Evolutionary conservation across 2,113 vertebrate species (phyloP).

Genomic region (Oostethus manadensis): DNA sequence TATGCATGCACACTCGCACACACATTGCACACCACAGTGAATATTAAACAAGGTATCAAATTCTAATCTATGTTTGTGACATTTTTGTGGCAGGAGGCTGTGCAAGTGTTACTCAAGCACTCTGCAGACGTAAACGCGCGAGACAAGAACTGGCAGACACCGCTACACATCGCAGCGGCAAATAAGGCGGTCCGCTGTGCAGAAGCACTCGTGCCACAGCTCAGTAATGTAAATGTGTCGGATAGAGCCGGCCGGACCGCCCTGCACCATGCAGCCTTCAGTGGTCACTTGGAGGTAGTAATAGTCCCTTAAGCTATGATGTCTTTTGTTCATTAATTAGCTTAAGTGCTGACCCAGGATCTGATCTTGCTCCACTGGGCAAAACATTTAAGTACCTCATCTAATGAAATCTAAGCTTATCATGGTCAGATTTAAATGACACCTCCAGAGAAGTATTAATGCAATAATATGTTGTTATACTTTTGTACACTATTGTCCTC

Average conservation of each 20-base stretch:
- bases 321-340: background rate
- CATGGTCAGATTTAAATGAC: too few species aligned
- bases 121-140: constrained; percentile 96
- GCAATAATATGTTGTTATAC: background rate
- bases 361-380: background rate
- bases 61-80: background rate
- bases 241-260: constrained; percentile 93
- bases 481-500: background rate
- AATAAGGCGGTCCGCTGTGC: constrained; percentile 97
- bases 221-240: constrained; percentile 96
- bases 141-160: constrained; percentile 99
- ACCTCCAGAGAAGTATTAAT: background rate
- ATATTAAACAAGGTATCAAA: background rate
- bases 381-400: background rate
- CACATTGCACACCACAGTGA: background rate
- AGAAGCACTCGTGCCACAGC: constrained; percentile 89
- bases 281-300: constrained; percentile 88
- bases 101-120: constrained; percentile 95
- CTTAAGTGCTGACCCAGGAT: background rate
- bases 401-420: too few species aligned
- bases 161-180: constrained; percentile 92
- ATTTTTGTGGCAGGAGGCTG: constrained; percentile 81
- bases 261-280: constrained; percentile 96
- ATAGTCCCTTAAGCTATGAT: too few species aligned
- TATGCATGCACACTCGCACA: too few species aligned